Conservation (phyloP, 2,797 vertebrate genomes). For the Nannoperca australis region DNA sequence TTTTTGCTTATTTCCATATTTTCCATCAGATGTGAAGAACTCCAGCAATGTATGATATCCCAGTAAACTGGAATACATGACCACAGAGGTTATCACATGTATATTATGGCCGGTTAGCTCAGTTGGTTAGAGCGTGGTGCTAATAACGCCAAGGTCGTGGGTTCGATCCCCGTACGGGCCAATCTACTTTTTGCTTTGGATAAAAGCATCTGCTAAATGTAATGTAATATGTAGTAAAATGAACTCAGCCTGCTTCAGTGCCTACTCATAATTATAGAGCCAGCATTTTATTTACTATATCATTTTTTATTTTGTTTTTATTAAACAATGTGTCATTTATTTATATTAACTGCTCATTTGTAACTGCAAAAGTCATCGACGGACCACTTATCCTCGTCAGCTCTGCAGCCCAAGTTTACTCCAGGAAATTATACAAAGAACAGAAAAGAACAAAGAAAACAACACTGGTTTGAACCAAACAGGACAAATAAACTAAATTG, state of each 20-base stretch:
- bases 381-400: background rate
- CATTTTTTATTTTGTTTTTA: background rate
- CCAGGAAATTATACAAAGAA: no score
- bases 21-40: constrained; percentile 9
- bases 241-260: background rate
- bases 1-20: constrained; percentile 36
- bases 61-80: constrained; percentile 1
- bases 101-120: constrained; percentile 13
- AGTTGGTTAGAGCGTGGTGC: constrained; percentile 67
- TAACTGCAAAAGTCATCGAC: background rate
- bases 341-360: constrained; percentile 6
- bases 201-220: no score
- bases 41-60: background rate
- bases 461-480: no score
- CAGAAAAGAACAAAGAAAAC: no score
- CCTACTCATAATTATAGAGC: background rate
- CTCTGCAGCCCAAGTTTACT: background rate
- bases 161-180: constrained; percentile 38
- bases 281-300: background rate
- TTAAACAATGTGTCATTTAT: background rate
- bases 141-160: constrained; percentile 71
- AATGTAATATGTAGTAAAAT: background rate
- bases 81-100: background rate
- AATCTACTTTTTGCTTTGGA: no score
- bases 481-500: no score